Evolutionary conservation across 2,888 invertebrate species (phyloP), one percentile per base, ranked within the genome.

Genomic region (Chloroclystis v-ata): DNA sequence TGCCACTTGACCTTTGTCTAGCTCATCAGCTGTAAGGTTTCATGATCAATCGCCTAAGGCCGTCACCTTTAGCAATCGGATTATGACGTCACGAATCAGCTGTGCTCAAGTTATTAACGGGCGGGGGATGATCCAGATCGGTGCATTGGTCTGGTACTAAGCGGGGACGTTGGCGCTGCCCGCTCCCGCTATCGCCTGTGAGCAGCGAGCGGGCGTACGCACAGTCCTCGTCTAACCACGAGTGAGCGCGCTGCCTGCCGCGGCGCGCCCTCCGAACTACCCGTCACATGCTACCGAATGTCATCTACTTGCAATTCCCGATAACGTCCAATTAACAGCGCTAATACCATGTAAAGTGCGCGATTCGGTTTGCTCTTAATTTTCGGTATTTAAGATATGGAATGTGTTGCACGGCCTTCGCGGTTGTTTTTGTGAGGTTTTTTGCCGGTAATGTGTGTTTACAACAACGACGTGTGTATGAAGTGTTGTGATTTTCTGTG

Each of bases 241-340:
- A 82, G 75, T 77, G 85, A 84, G 86, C 82, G 83, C 82, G 85
- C 82, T 81, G 84, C 82, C 73, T 81, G 67, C 69, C 69, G 79
- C 82, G 82, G 82, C 79, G 79, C 75, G 79, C 79, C 75, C 77
- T 66, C 68, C 70, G 59, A 66, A 69, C 74, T 71, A 71, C 66
- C 73, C 72, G 73, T 72, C 83, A 78, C 75, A 81, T 83, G 82
- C 74, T 73, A 73, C 80, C 75, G 76, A 76, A 82, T 80, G 81
- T 76, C 78, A 78, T 60, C 71, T 77, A 78, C 78, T 78, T 74
- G 68, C 74, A 76, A 71, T 70, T 67, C 61, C 71, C 74, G 76
- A 78, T 79, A 80, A 78, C 78, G 69, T 81, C 66, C 72, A 70
- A 77, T 75, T 73, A 74, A 67, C 69, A 75, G 67, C 65, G 78